Conservation (phyloP, 2,888 invertebrate species). For the Maniola hyperantus region DNA sequence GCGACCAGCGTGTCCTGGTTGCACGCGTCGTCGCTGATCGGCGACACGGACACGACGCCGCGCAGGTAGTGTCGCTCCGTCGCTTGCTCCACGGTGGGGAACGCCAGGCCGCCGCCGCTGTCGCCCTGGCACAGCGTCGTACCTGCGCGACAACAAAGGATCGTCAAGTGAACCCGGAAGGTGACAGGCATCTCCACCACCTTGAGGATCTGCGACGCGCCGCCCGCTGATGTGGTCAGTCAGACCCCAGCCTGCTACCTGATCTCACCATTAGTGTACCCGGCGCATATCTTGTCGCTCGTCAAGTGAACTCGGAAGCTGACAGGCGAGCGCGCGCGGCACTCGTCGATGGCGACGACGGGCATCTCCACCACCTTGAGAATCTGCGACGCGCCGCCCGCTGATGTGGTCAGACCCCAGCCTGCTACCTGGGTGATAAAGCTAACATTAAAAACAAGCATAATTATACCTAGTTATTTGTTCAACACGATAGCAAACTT, state of each 20-base stretch:
- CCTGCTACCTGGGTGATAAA: slow-evolving; percentile 46
- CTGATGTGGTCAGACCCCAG: slow-evolving; percentile 48
- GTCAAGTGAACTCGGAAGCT: slow-evolving; percentile 47
- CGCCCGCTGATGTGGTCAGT: too few relatives aligned
- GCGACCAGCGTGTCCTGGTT: slow-evolving; percentile 54
- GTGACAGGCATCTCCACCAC: too few relatives aligned
- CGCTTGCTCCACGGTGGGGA: slow-evolving; percentile 33
- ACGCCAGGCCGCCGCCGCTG: slow-evolving; percentile 53
- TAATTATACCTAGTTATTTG: too few relatives aligned
- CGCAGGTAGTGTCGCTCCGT: slow-evolving; percentile 49
- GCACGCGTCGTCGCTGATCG: slow-evolving; percentile 42
- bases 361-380: slow-evolving; percentile 49
- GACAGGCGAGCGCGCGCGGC: slow-evolving; percentile 38
- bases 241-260: too few relatives aligned
- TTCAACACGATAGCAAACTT: too few relatives aligned
- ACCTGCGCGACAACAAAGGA: slow-evolving; percentile 31
- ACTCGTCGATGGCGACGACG: slow-evolving; percentile 43
- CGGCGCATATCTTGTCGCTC: slow-evolving; percentile 61
- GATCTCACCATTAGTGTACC: slow-evolving; percentile 46
- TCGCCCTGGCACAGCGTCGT: slow-evolving; percentile 51
- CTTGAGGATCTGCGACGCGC: too few relatives aligned
- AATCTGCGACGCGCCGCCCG: slow-evolving; percentile 41
- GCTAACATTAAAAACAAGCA: neutral
- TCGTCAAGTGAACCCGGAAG: too few relatives aligned
- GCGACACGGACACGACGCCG: slow-evolving; percentile 49